phyloP scores from a whole-genome alignment of 23 tunicate genomes.

The Ascidia mentula region DNA sequence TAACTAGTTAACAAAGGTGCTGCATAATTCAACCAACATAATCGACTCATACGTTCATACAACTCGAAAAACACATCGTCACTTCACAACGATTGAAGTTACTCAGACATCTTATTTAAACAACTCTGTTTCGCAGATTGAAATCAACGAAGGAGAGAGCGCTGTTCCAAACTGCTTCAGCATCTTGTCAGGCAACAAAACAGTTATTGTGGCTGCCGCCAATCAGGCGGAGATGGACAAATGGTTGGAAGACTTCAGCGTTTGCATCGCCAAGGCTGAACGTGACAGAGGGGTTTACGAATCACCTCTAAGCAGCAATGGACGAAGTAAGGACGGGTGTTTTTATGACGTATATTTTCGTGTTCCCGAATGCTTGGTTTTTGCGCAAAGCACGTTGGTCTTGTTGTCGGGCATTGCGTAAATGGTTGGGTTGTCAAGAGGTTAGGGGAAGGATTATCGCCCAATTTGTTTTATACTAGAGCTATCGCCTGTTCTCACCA shows the following conservation, averaged over 20 bases:
- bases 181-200: slow-evolving; percentile 58
- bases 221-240: slow-evolving; percentile 84
- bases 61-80: no score
- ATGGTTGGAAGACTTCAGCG: slow-evolving; percentile 86
- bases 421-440: no score
- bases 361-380: not conserved
- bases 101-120: no score
- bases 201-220: slow-evolving; percentile 85
- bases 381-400: not conserved
- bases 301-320: slow-evolving; percentile 43
- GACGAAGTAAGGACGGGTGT: slow-evolving; percentile 26
- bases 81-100: no score
- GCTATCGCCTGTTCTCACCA: no score
- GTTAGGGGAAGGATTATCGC: no score
- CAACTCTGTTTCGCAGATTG: slow-evolving; percentile 52
- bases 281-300: slow-evolving; percentile 2
- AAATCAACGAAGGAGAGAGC: slow-evolving; percentile 82
- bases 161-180: slow-evolving; percentile 94
- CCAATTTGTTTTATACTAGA: no score
- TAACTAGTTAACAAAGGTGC: no score
- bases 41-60: no score
- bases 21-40: no score
- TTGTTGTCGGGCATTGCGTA: no score
- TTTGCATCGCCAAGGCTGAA: slow-evolving; percentile 39
- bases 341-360: no score